phyloP scores from a whole-genome alignment of 2,888 invertebrate species.

The Cyrtodaria siliqua region DNA sequence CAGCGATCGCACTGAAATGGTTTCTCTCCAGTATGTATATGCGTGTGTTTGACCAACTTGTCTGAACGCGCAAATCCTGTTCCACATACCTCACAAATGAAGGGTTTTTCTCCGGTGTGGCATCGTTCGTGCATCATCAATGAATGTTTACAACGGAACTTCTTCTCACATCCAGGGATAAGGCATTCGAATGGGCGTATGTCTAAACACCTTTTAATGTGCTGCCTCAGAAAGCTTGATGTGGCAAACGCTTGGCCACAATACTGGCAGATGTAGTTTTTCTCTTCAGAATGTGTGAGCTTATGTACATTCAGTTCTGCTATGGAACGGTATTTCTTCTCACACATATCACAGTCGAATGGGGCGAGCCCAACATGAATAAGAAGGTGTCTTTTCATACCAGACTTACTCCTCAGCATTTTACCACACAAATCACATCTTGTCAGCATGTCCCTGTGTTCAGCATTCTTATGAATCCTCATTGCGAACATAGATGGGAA shows the following conservation, averaged over 20 bases:
- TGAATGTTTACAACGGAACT: background rate
- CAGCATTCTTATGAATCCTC: constrained; percentile 1
- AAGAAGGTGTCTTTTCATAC: background rate
- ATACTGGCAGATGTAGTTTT: constrained; percentile 5
- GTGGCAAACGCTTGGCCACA: background rate
- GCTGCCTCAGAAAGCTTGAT: background rate
- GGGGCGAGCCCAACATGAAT: constrained; percentile 3
- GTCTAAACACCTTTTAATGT: constrained; percentile 2
- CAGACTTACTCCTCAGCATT: background rate
- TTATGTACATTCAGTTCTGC: constrained; percentile 1
- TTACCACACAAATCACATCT: constrained; percentile 4
- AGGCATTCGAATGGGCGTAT: background rate
- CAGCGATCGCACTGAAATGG: constrained; percentile 10
- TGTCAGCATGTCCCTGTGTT: background rate
- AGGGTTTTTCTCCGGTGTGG: constrained; percentile 11
- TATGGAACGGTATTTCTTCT: background rate
- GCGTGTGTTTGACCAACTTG: constrained; percentile 5
- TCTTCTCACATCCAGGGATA: constrained; percentile 2
- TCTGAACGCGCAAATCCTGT: constrained; percentile 6
- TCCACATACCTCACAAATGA: constrained; percentile 9
- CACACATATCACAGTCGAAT: constrained; percentile 7
- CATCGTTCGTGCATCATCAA: constrained; percentile 1
- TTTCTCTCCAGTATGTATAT: constrained; percentile 4
- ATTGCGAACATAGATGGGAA: background rate
- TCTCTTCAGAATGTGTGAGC: background rate